A percentile compares a stretch with the other conserved stretches of the same genome.
These are phyloP conservation scores for Pemphigus obesinymphae DNA, from an alignment of 1,140 invertebrate genomes.

Conservation along the genomic window DNA sequence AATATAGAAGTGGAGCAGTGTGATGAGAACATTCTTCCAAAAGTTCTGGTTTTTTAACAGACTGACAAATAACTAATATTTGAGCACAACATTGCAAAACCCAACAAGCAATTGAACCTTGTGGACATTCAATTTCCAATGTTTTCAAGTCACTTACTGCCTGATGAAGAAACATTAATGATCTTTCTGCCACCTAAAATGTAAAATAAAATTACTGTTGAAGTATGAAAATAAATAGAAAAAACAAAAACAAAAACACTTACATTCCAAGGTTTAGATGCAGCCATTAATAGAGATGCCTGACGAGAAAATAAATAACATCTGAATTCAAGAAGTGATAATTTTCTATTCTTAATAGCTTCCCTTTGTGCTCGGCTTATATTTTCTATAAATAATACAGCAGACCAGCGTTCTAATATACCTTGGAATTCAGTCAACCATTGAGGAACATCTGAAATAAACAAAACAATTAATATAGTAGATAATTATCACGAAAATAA, in stretches of 20 bases:
- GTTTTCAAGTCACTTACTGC: conserved; percentile 74
- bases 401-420: conserved; percentile 75
- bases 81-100: conserved; percentile 87
- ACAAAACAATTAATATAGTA: conserved; percentile 39
- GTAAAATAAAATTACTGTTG: background rate
- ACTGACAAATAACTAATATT: conserved; percentile 73
- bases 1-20: conserved; percentile 85
- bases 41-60: conserved; percentile 61
- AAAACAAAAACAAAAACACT: conserved; percentile 48
- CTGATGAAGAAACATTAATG: conserved; percentile 80
- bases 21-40: conserved; percentile 76
- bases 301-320: conserved; percentile 93
- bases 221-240: background rate
- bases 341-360: conserved; percentile 64
- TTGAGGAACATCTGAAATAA: conserved; percentile 62
- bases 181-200: conserved; percentile 74
- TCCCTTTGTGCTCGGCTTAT: conserved; percentile 65
- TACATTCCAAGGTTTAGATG: conserved; percentile 76
- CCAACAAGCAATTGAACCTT: conserved; percentile 87
- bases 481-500: background rate
- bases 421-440: conserved; percentile 75
- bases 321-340: conserved; percentile 80
- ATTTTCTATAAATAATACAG: conserved; percentile 66
- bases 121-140: conserved; percentile 69
- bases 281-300: conserved; percentile 75